phyloP scores from a whole-genome alignment of 2,113 vertebrate genomes.

The Aspiorhynchus laticeps region DNA sequence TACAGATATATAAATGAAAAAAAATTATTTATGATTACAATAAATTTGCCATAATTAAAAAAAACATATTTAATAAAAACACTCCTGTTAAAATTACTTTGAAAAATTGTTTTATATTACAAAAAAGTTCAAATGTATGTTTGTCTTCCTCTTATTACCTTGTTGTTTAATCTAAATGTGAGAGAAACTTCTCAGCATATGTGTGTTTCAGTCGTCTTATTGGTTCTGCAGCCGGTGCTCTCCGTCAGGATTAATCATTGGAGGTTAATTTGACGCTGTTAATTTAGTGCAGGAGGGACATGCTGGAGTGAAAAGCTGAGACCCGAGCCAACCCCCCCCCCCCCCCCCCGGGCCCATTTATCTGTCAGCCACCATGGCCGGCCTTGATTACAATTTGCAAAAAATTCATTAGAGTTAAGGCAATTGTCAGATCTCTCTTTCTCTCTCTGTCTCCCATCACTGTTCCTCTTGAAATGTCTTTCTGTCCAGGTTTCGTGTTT shows the following conservation, averaged over 20 bases:
- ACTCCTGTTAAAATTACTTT: background rate
- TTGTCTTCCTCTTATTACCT: background rate
- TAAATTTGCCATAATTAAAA: background rate
- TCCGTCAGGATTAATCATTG: constrained; percentile 94
- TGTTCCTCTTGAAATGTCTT: constrained; percentile 10
- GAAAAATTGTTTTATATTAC: background rate
- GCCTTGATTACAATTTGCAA: constrained; percentile 97
- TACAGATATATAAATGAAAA: background rate
- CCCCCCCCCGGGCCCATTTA: constrained; percentile 88
- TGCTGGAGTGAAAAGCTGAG: constrained; percentile 83
- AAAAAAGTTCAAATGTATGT: background rate
- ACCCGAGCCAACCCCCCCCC: constrained; percentile 79
- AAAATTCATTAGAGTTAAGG: constrained; percentile 91
- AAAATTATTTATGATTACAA: background rate
- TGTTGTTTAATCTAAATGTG: constrained; percentile 32
- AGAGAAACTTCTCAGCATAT: constrained; percentile 7
- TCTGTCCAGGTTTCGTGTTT: background rate
- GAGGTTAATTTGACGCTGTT: constrained; percentile 96
- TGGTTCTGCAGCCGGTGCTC: constrained; percentile 78
- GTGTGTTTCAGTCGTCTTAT: constrained; percentile 35
- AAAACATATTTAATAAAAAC: background rate
- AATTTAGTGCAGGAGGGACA: constrained; percentile 89
- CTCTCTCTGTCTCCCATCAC: constrained; percentile 73
- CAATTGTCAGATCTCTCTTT: constrained; percentile 89
- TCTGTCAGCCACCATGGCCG: constrained; percentile 88